phyloP scores from a whole-genome alignment of 2,888 invertebrate species.

The Stomorhina lunata region DNA sequence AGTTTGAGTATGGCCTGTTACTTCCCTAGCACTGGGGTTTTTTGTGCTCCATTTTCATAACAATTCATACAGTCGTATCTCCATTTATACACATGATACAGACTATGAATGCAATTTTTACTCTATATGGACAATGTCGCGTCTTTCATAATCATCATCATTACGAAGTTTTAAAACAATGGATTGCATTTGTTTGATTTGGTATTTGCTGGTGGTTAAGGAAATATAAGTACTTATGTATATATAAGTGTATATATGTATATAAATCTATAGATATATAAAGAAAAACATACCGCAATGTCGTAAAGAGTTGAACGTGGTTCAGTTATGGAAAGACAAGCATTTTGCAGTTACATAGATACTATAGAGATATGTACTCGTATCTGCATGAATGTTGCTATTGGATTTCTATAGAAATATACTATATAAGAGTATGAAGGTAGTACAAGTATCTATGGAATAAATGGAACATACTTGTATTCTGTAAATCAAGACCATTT shows the following conservation, averaged over 20 bases:
- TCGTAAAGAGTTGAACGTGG: conserved; percentile 14
- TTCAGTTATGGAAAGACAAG: background rate
- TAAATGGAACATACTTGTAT: conserved; percentile 2
- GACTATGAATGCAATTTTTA: background rate
- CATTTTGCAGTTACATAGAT: background rate
- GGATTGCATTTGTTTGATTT: conserved; percentile 14
- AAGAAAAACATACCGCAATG: conserved; percentile 35
- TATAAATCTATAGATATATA: conserved; percentile 22
- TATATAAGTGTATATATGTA: background rate
- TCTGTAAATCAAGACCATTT: conserved; percentile 38
- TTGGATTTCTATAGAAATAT: background rate
- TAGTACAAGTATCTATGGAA: background rate
- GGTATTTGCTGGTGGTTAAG: background rate
- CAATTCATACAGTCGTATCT: background rate
- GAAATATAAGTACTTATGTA: background rate
- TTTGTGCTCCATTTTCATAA: conserved; percentile 32
- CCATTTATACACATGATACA: background rate
- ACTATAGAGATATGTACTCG: background rate
- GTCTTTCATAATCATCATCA: conserved; percentile 43
- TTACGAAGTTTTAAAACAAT: conserved; percentile 31
- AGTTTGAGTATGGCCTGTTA: background rate
- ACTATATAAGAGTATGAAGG: background rate
- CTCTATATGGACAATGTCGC: conserved; percentile 52
- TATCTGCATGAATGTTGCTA: no score
- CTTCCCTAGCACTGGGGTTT: background rate